Conservation (phyloP, 2,113 vertebrate genomes). For the Aythya baeri region DNA sequence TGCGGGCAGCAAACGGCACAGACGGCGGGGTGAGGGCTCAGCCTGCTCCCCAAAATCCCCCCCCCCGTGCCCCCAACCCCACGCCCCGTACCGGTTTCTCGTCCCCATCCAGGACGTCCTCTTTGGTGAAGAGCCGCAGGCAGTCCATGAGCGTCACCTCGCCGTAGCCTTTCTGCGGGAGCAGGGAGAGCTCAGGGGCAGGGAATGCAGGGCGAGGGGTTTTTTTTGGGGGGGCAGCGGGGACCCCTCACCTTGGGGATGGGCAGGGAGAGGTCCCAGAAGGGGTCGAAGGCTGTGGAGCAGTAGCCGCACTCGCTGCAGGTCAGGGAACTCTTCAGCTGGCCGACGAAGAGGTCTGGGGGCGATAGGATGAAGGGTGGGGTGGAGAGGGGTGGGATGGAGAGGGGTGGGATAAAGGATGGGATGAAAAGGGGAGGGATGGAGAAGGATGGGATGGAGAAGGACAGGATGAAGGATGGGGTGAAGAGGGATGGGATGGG, state of each 20-base stretch:
- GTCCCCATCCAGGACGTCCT: conserved; percentile 92
- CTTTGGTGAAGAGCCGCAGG: conserved; percentile 92
- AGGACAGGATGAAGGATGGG: no score
- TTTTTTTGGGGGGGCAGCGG: accelerated
- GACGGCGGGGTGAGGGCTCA: neutral
- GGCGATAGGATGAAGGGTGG: neutral
- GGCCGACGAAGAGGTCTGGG: conserved; percentile 94
- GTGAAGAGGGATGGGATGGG: no score
- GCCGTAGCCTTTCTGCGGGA: conserved; percentile 81
- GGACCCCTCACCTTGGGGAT: conserved; percentile 86
- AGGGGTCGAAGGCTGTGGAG: conserved; percentile 94
- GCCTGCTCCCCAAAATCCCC: neutral
- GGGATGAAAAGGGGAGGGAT: no score
- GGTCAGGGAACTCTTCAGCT: conserved; percentile 94
- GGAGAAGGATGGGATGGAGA: no score
- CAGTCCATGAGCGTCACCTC: conserved; percentile 93
- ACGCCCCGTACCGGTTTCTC: conserved; percentile 87
- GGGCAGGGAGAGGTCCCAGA: conserved; percentile 96
- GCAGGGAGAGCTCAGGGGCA: neutral
- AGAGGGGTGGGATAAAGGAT: no score
- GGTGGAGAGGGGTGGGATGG: no score
- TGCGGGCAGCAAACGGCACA: conserved; percentile 44
- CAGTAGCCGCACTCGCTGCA: conserved; percentile 92
- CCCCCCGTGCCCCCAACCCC: neutral
- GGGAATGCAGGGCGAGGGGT: no score